These are phyloP conservation scores for Rhinichthys klamathensis DNA, from an alignment of 2,113 vertebrate genomes.

Conservation along the genomic window DNA sequence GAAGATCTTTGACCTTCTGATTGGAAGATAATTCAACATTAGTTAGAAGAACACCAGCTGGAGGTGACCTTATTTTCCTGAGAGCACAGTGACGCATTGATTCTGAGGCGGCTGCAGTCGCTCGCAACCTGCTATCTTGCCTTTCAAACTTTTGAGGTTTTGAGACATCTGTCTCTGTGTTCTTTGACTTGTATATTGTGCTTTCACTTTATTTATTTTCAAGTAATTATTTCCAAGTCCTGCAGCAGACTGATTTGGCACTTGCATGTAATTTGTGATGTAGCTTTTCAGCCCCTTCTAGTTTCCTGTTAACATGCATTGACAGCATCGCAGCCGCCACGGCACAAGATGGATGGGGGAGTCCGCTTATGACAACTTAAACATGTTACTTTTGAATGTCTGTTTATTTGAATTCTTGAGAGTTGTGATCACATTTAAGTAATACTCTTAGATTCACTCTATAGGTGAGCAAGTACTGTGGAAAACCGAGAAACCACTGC, in stretches of 20 bases:
- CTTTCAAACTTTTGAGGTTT: constrained; percentile 40
- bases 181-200: constrained; percentile 72
- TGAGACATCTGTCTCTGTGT: constrained; percentile 67
- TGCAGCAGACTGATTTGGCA: constrained; percentile 35
- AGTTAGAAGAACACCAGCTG: background rate
- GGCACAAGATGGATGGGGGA: constrained; percentile 71
- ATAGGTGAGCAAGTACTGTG: constrained; percentile 72
- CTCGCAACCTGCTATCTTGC: background rate
- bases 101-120: background rate
- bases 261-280: constrained; percentile 15
- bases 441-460: constrained; percentile 70
- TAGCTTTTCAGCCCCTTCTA: constrained; percentile 7
- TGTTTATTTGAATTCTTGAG: constrained; percentile 77
- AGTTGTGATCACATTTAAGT: constrained; percentile 63
- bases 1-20: constrained; percentile 26
- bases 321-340: constrained; percentile 64
- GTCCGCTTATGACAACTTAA: constrained; percentile 76
- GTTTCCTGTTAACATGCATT: constrained; percentile 59
- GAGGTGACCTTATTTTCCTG: constrained; percentile 44
- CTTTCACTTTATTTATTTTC: constrained; percentile 63
- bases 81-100: background rate
- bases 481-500: constrained; percentile 67
- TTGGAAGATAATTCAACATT: constrained; percentile 23
- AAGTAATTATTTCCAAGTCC: constrained; percentile 72
- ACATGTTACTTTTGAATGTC: constrained; percentile 74